phyloP scores from a whole-genome alignment of 2,113 vertebrate genomes.

The Manacus vitellinus region DNA sequence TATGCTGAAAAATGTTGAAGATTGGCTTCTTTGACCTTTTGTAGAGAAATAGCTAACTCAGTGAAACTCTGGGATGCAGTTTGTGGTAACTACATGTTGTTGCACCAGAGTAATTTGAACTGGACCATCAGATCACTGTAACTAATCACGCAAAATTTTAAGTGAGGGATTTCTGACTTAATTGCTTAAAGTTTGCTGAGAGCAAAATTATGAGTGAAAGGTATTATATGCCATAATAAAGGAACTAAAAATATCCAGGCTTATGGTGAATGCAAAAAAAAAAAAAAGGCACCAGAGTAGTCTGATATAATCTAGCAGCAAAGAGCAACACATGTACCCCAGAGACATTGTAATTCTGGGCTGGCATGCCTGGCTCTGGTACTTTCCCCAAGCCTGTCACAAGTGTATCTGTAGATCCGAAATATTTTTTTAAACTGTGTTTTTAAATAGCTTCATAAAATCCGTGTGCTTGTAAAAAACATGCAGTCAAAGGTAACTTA shows the following conservation, averaged over 20 bases:
- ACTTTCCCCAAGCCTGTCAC: neutral
- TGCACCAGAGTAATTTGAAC: neutral
- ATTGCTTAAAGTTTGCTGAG: neutral
- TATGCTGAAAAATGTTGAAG: neutral
- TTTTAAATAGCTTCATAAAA: neutral
- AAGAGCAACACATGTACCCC: neutral
- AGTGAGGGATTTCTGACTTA: neutral
- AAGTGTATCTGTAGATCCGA: neutral
- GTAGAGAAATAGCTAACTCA: neutral
- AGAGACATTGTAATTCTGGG: neutral
- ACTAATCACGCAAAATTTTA: neutral
- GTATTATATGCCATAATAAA: neutral
- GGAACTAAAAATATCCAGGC: neutral
- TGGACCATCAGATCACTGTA: neutral
- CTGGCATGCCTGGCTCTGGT: neutral
- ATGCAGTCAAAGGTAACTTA: neutral
- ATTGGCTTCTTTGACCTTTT: neutral
- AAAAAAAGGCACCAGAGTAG: neutral
- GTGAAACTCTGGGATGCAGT: neutral
- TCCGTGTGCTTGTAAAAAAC: neutral
- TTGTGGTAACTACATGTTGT: neutral
- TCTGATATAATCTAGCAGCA: neutral
- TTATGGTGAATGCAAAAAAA: neutral
- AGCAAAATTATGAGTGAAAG: neutral
- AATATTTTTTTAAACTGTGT: neutral